Base-by-base conservation (phyloP, 2,888 invertebrate genomes). In the Dynastes tityus region DNA sequence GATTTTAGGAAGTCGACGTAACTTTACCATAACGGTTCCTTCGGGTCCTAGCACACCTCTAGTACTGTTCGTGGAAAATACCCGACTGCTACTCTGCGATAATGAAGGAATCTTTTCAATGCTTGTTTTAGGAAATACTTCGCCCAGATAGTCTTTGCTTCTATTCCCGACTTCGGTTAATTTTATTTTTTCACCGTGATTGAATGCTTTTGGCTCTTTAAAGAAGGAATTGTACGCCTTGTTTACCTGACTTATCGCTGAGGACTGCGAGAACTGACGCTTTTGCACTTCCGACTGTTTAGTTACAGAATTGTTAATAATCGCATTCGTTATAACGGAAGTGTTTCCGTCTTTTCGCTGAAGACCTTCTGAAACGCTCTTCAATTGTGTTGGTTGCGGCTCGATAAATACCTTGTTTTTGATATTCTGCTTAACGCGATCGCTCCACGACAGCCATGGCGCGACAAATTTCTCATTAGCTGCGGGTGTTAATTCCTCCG, bases 401-500 rank as follows among this genome's bases (percentile, higher is more conserved):
- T 51, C 51, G 5, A 40, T 45, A 2, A 40, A 58, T 6, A 16
- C 16, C 45, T 67, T 22, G 16, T 45, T 67, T 37, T 63, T 22
- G n/a, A 29, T 63, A 2, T 37, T 11, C 27, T 37, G 13, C 65
- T 81, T 81, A n/a, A 80, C 68, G 0, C 68, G 45, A 16, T 82
- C 82, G 8, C 80, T 76, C 53, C 80, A 82, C 1, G 81, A 82
- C 22, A 79, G 77, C 82, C 80, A 82, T 11, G 81, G 80, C 6
- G 78, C 78, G 1, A 65, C 40, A 32, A 77, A 63, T 58, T 76
- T 80, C 55, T 78, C 80, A 27, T 80, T 75, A 37, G 40, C 37
- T 22, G 51, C 71, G 9, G 78, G 74, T 11, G 1, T 78, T 8
- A 80, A 45, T 3, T 70, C 49, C 11, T 78, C 76, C 27, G 45